Conservation (phyloP, 1,140 invertebrate genomes). For the Protaetia brevitarsis region DNA sequence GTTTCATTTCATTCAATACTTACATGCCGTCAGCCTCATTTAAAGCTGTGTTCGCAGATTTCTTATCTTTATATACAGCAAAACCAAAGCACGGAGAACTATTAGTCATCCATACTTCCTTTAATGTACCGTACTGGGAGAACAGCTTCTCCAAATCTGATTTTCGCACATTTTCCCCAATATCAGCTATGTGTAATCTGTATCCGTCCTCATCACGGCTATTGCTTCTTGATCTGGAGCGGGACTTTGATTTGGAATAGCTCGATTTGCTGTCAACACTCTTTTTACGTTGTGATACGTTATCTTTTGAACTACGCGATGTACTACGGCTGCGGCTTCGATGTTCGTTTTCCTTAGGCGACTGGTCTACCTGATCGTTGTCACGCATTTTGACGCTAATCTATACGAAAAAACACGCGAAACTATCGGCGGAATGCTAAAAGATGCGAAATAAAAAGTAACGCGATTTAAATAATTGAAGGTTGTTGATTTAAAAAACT, state of each 20-base stretch:
- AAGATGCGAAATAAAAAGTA: not conserved
- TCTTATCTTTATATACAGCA: slow-evolving; percentile 67
- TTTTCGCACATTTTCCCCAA: slow-evolving; percentile 52
- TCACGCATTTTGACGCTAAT: slow-evolving; percentile 32
- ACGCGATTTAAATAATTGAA: not conserved
- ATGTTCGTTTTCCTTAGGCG: slow-evolving; percentile 30
- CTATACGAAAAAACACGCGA: not conserved
- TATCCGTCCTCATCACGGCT: slow-evolving; percentile 48
- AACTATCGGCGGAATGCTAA: not conserved
- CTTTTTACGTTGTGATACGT: slow-evolving; percentile 34
- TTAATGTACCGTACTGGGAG: slow-evolving; percentile 62
- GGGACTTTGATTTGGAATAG: slow-evolving; percentile 42
- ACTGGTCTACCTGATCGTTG: slow-evolving; percentile 34
- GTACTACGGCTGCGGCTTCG: slow-evolving; percentile 37
- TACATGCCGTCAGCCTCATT: slow-evolving; percentile 64
- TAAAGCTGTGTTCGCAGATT: slow-evolving; percentile 67
- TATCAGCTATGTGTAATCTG: slow-evolving; percentile 51
- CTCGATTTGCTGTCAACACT: slow-evolving; percentile 31
- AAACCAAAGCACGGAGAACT: slow-evolving; percentile 71
- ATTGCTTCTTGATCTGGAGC: slow-evolving; percentile 44
- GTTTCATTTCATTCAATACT: no score
- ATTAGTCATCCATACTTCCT: slow-evolving; percentile 70
- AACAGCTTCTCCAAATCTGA: slow-evolving; percentile 63
- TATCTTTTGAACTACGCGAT: slow-evolving; percentile 36
- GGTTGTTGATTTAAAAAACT: not conserved